phyloP scores from a whole-genome alignment of 2,113 vertebrate species.

The Centrocercus urophasianus region DNA sequence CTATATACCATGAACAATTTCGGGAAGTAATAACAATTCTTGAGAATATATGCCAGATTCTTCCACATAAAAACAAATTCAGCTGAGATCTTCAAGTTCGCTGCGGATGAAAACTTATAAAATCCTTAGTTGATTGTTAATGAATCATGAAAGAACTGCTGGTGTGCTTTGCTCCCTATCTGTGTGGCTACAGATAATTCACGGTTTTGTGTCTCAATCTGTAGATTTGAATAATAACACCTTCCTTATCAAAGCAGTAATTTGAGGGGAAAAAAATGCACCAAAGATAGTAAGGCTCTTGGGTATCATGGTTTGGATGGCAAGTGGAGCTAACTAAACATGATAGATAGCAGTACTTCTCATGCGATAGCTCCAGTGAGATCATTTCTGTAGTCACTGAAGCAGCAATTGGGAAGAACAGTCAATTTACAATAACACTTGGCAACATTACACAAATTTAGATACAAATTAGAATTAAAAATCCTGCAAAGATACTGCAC shows the following conservation, averaged over 20 bases:
- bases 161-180: neutral
- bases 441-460: neutral
- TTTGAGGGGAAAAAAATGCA: neutral
- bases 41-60: neutral
- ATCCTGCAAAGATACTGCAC: neutral
- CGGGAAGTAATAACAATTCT: neutral
- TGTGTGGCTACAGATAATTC: neutral
- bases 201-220: neutral
- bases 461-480: neutral
- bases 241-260: neutral
- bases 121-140: neutral
- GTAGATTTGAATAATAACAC: neutral
- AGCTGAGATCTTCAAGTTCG: neutral
- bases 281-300: neutral
- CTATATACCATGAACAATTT: neutral
- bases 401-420: neutral
- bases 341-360: neutral
- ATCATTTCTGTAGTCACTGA: neutral
- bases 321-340: neutral
- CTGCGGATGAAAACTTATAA: neutral
- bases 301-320: neutral
- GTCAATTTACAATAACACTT: neutral
- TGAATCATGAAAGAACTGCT: neutral
- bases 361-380: neutral
- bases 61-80: neutral